Conservation (phyloP, 2,888 invertebrate genomes). For the Pecten maximus region DNA sequence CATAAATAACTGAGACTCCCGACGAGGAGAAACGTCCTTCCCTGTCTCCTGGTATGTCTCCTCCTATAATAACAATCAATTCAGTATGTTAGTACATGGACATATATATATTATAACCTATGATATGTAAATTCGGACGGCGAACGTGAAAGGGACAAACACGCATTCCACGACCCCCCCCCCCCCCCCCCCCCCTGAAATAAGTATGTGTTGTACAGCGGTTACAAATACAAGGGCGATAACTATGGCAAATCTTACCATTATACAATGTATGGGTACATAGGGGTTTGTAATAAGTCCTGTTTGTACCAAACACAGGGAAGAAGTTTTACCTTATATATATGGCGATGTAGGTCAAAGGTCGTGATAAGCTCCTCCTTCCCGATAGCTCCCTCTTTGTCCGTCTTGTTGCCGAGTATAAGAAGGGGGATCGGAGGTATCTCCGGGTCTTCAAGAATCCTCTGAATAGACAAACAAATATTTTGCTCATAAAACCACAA, state of each 20-base stretch:
- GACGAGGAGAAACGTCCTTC: neutral
- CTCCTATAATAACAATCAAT: too few relatives aligned
- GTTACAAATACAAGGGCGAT: slow-evolving; percentile 49
- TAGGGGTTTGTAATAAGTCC: too few relatives aligned
- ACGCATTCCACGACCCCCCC: neutral
- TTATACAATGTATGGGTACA: too few relatives aligned
- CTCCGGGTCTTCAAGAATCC: slow-evolving; percentile 63
- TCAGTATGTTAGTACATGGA: too few relatives aligned
- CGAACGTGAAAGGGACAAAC: neutral
- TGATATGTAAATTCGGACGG: too few relatives aligned
- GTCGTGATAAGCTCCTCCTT: slow-evolving; percentile 60
- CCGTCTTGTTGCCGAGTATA: slow-evolving; percentile 73
- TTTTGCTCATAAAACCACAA: too few relatives aligned
- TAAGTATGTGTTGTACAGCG: neutral
- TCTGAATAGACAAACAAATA: slow-evolving; percentile 81
- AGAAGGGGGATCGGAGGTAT: slow-evolving; percentile 66
- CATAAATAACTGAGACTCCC: slow-evolving; percentile 60
- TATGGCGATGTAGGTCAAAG: slow-evolving; percentile 56
- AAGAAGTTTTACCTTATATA: slow-evolving; percentile 43
- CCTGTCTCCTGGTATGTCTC: slow-evolving; percentile 45
- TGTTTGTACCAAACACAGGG: too few relatives aligned
- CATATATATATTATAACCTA: too few relatives aligned
- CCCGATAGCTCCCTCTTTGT: slow-evolving; percentile 65
- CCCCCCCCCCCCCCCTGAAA: too few relatives aligned
- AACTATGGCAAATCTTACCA: too few relatives aligned